A percentile compares a stretch with the other conserved stretches of the same genome.
Evolutionary conservation across 2,113 vertebrate species (phyloP).

Genomic region (Calonectris borealis): DNA sequence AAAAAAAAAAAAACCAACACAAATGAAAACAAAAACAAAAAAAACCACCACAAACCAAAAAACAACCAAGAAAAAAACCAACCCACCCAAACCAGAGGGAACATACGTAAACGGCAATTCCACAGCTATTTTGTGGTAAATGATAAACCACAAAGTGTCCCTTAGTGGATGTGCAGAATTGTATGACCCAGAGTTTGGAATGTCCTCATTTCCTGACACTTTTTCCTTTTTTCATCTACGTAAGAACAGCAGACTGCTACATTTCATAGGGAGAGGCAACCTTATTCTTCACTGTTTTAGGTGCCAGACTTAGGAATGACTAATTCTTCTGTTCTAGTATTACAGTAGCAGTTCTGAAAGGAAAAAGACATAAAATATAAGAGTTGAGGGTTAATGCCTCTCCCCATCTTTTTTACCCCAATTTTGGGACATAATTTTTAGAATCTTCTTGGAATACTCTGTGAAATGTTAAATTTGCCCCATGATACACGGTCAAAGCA

Average conservation of each 20-base stretch:
- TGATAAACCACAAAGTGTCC: neutral
- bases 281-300: neutral
- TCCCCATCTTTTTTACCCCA: neutral
- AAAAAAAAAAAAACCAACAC: neutral
- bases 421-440: neutral
- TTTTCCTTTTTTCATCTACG: neutral
- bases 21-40: too few species aligned
- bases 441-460: neutral
- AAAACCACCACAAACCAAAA: neutral
- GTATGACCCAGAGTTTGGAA: neutral
- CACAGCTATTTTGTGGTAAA: neutral
- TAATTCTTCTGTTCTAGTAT: neutral
- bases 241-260: slow-evolving; percentile 1
- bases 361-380: neutral
- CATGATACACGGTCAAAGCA: neutral
- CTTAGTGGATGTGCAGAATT: neutral
- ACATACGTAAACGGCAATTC: neutral
- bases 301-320: neutral
- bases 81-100: neutral
- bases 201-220: neutral
- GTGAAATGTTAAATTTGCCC: neutral
- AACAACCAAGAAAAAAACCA: too few species aligned
- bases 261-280: neutral
- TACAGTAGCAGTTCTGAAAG: neutral
- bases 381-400: neutral